Evolutionary conservation across 2,113 vertebrate genomes (phyloP), one percentile per base, ranked within the genome.

Genomic region (Reinhardtius hippoglossoides): DNA sequence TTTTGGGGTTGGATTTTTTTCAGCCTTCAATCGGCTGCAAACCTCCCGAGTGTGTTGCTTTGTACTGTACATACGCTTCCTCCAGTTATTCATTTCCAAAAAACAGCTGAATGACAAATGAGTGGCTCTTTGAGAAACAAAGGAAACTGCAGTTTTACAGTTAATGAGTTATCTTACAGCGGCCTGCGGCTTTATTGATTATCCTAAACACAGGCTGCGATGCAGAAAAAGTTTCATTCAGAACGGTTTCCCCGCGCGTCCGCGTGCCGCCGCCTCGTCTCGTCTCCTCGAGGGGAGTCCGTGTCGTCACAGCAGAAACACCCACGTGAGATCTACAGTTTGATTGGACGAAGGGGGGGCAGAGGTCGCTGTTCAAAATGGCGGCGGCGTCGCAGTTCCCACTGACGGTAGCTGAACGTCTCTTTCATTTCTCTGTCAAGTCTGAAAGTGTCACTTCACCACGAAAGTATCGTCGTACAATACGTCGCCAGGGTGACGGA

Each of bases 401-500:
- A 31, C 31, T 31, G 31, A 2, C 0, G 37, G 82, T 48, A 55
- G 75, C 76, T 77, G 64, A 85, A 76, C 40, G 56, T 84, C 74
- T 74, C 59, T 71, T 79, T 89, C 65, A 61, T 81, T 63, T 77
- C 77, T 88, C 66, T 75, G 95, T 55, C 60, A 79, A 56, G 84
- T 85, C 86, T 91, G 84, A 82, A 81, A 85, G 73, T 74, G 81
- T 91, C 76, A 84, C 78, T 87, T 88, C 81, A 85, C 80, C 76
- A 67, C 87, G 48, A 85, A 90, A 86, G 83, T 80, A 77, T 79
- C 61, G 74, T 86, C 82, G 9, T 0, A 27, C 80, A 83, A 82
- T 2, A 48, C 15, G 46, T 48, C 46, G 3, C 15, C 9, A 3
- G 37, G 37, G 12, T 12, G 37, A 40, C 40, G 3, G 12, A 13